Conservation (phyloP, 2,797 vertebrate species). For the Sylvilagus floridanus region DNA sequence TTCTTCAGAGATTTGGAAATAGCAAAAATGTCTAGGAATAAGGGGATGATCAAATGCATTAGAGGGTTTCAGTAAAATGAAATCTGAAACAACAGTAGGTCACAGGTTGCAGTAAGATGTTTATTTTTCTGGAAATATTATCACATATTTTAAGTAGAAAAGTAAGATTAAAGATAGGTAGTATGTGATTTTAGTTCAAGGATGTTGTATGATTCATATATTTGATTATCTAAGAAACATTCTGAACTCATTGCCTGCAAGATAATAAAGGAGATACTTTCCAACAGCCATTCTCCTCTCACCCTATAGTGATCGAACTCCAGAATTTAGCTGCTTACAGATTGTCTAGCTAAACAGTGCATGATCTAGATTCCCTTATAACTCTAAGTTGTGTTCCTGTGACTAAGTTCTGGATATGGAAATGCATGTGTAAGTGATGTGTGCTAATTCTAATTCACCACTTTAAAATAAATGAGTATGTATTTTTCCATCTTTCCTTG, state of each 20-base stretch:
- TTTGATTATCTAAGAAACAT: not conserved
- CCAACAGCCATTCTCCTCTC: not conserved
- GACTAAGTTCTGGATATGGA: not conserved
- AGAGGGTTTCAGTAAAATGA: not conserved
- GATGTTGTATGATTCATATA: not conserved
- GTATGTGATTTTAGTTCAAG: not conserved
- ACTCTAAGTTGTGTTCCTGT: not conserved
- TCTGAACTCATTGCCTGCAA: not conserved
- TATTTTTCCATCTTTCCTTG: not conserved
- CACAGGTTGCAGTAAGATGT: not conserved
- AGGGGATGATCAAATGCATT: not conserved
- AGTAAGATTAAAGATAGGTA: not conserved
- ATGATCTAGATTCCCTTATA: not conserved
- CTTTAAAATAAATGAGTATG: not conserved
- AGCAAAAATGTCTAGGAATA: not conserved
- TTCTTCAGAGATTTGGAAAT: not conserved
- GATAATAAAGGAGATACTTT: not conserved
- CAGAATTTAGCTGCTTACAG: not conserved
- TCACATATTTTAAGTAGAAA: not conserved
- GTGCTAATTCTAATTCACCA: not conserved
- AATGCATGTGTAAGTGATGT: not conserved
- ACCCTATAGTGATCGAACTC: not conserved
- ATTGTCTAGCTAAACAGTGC: not conserved
- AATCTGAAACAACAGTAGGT: not conserved
- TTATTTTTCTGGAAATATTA: constrained; percentile 1